Conservation (phyloP, 2,797 vertebrate genomes). For the Pseudochromis fuscus region DNA sequence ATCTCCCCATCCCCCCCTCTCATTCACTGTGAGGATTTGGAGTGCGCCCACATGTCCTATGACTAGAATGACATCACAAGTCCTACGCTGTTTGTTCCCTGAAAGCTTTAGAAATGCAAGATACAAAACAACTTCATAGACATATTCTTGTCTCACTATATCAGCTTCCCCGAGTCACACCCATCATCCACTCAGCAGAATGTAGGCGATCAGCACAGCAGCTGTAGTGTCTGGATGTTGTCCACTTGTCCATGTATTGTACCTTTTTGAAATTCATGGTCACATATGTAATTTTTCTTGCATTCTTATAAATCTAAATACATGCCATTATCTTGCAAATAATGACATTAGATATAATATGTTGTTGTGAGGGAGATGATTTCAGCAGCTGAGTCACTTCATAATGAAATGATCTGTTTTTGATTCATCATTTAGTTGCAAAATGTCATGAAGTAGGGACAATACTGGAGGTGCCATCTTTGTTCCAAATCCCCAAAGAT, state of each 20-base stretch:
- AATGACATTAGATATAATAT: background rate
- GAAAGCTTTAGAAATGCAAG: conserved; percentile 1
- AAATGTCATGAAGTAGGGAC: conserved; percentile 7
- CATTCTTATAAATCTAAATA: no score
- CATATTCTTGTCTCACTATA: background rate
- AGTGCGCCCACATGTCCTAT: conserved; percentile 13
- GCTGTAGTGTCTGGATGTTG: conserved; percentile 24
- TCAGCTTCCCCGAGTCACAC: conserved; percentile 37
- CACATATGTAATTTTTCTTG: no score
- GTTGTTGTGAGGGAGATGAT: background rate
- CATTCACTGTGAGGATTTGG: conserved; percentile 1
- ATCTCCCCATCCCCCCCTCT: no score
- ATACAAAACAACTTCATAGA: background rate
- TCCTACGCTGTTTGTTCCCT: conserved; percentile 11
- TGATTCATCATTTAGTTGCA: background rate
- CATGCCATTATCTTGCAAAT: background rate
- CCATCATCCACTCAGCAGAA: conserved; percentile 48
- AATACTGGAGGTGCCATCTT: conserved; percentile 3
- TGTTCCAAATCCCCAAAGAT: background rate
- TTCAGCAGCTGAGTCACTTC: background rate
- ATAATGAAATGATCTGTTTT: background rate
- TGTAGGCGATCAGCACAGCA: conserved; percentile 24
- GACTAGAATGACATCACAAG: conserved; percentile 26
- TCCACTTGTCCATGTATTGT: conserved; percentile 6
- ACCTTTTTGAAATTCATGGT: no score